These are phyloP conservation scores for Meiosimyza decipiens DNA, from an alignment of 2,888 invertebrate species.

Conservation along the genomic window DNA sequence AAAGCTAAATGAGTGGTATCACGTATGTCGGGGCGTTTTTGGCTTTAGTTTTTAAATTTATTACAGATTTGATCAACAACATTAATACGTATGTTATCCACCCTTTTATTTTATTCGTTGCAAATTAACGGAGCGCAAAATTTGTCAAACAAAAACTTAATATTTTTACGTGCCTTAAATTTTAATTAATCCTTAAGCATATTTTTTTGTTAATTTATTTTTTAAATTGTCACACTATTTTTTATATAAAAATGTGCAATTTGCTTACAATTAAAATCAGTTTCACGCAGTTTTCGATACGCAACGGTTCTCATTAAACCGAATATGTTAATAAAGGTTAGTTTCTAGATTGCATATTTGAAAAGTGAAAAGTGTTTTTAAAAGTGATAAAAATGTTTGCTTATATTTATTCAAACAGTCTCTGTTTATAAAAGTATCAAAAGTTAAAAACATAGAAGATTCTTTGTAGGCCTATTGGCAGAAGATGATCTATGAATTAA, in stretches of 20 bases:
- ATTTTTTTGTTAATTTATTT: slow-evolving; percentile 4
- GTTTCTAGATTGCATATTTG: slow-evolving; percentile 7
- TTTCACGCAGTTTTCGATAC: slow-evolving; percentile 40
- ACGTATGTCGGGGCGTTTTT: no score
- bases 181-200: slow-evolving; percentile 34
- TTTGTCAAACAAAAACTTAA: neutral
- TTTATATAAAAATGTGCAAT: slow-evolving; percentile 54
- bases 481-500: no score
- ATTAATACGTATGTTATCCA: no score
- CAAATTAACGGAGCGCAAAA: no score
- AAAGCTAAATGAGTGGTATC: no score
- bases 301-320: slow-evolving; percentile 15
- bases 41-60: no score
- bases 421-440: no score
- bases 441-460: no score
- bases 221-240: slow-evolving; percentile 25
- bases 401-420: neutral
- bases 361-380: neutral
- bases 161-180: neutral
- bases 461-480: no score
- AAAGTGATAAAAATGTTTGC: neutral
- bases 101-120: no score
- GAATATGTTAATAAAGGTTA: slow-evolving; percentile 37
- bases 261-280: slow-evolving; percentile 46
- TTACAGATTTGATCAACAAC: no score